Percentiles rank a stretch among this genome's conserved stretches.
These are phyloP conservation scores for Trinorchestia longiramus DNA, from an alignment of 1,140 invertebrate genomes.

Conservation along the genomic window DNA sequence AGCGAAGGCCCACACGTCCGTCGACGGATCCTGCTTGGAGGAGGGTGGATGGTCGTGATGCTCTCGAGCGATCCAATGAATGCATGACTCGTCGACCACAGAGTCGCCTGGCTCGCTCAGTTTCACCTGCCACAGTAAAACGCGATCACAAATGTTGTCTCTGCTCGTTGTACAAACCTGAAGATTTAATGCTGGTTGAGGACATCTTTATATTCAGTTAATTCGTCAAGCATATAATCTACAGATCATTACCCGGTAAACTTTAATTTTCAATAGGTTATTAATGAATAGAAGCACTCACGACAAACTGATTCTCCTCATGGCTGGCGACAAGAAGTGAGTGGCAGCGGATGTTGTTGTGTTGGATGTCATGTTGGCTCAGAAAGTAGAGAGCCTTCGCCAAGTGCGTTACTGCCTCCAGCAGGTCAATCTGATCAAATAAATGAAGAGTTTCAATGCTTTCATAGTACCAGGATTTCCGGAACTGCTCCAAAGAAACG, in stretches of 20 bases:
- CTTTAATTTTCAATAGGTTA: no score
- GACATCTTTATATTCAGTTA: no score
- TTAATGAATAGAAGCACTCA: no score
- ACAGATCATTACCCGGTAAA: no score
- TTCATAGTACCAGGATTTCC: neutral
- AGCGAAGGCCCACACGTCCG: slow-evolving; percentile 89
- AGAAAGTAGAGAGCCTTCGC: slow-evolving; percentile 85
- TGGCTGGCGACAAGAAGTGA: slow-evolving; percentile 82
- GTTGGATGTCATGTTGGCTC: slow-evolving; percentile 82
- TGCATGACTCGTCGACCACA: slow-evolving; percentile 72
- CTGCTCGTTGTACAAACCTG: no score
- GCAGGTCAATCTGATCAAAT: slow-evolving; percentile 77
- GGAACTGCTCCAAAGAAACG: no score
- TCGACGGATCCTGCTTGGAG: slow-evolving; percentile 76
- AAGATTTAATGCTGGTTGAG: no score
- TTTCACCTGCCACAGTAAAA: slow-evolving; percentile 71
- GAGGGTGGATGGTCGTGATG: slow-evolving; percentile 78
- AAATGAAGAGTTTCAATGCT: neutral
- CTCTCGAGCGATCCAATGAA: slow-evolving; percentile 88
- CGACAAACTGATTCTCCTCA: slow-evolving; percentile 70
- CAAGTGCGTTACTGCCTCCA: slow-evolving; percentile 81
- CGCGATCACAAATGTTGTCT: no score
- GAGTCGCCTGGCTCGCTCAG: slow-evolving; percentile 54
- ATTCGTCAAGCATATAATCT: no score
- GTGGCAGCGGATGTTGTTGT: slow-evolving; percentile 86